Evolutionary conservation across 2,888 invertebrate genomes (phyloP).

Genomic region (Priocnemis perturbator): DNA sequence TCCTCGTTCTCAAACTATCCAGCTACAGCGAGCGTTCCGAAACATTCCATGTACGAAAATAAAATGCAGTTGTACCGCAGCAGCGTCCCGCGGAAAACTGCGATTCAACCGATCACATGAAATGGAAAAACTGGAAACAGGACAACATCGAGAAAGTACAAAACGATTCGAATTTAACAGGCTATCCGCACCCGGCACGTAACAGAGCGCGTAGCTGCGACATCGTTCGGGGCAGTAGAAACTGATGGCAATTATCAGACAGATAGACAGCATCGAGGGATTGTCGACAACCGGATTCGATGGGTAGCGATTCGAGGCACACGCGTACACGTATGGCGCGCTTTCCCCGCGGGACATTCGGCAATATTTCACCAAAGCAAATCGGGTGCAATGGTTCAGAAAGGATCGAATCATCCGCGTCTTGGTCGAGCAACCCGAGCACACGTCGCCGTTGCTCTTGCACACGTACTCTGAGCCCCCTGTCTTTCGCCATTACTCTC

Average conservation of each 20-base stretch:
- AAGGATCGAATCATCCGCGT: constrained; percentile 68
- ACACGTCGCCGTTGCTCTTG: constrained; percentile 38
- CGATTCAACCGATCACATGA: no score
- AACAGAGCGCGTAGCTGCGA: no score
- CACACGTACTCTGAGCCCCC: no score
- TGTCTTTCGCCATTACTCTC: constrained; percentile 24
- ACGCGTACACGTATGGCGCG: constrained; percentile 38
- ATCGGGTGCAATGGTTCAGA: constrained; percentile 69
- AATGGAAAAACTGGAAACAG: no score
- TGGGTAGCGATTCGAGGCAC: constrained; percentile 18
- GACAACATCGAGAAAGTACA: no score
- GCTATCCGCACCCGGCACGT: no score
- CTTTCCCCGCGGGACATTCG: constrained; percentile 42
- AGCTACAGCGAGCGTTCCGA: no score
- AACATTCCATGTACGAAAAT: no score
- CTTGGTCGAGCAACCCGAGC: constrained; percentile 53
- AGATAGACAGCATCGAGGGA: constrained; percentile 32
- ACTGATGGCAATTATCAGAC: constrained; percentile 29
- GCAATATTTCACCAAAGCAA: constrained; percentile 64
- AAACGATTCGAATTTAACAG: no score
- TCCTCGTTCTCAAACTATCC: no score
- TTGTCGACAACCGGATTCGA: constrained; percentile 19
- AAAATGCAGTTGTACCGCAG: no score
- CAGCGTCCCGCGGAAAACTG: no score
- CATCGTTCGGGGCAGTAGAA: constrained; percentile 25